phyloP scores from a whole-genome alignment of 2,113 vertebrate species.

The Nothocercus julius region DNA sequence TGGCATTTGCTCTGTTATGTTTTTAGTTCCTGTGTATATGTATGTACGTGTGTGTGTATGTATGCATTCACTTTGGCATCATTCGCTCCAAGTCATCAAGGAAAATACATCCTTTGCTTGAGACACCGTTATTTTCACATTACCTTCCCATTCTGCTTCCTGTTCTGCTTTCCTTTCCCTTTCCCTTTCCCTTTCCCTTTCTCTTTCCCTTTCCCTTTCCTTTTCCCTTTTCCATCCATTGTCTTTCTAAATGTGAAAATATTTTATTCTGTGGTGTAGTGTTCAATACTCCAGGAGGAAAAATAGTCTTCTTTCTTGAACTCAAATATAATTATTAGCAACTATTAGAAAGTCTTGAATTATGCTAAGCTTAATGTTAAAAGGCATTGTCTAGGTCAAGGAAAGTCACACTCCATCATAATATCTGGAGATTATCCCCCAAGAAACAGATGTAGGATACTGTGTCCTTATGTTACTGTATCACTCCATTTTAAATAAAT shows the following conservation, averaged over 20 bases:
- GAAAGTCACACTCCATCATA: background rate
- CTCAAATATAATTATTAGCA: background rate
- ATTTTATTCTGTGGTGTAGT: background rate
- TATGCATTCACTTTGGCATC: background rate
- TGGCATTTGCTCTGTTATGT: background rate
- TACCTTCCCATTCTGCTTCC: background rate
- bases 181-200: background rate
- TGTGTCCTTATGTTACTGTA: background rate
- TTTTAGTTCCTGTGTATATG: background rate
- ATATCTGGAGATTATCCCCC: background rate
- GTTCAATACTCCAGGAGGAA: background rate
- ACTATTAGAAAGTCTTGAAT: background rate
- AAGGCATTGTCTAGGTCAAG: background rate
- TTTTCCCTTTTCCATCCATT: background rate
- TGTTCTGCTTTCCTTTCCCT: too few relatives aligned
- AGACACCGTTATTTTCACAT: background rate
- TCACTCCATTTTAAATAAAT: background rate
- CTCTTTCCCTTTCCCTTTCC: too few relatives aligned
- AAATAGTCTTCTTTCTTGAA: background rate
- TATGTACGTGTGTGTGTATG: rapidly evolving
- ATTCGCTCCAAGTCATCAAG: background rate
- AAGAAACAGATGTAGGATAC: background rate
- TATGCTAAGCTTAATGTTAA: background rate
- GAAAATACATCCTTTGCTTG: background rate
- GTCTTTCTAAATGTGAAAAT: background rate